These are phyloP conservation scores for Sciaenops ocellatus DNA, from an alignment of 2,797 vertebrate species.

Conservation along the genomic window DNA sequence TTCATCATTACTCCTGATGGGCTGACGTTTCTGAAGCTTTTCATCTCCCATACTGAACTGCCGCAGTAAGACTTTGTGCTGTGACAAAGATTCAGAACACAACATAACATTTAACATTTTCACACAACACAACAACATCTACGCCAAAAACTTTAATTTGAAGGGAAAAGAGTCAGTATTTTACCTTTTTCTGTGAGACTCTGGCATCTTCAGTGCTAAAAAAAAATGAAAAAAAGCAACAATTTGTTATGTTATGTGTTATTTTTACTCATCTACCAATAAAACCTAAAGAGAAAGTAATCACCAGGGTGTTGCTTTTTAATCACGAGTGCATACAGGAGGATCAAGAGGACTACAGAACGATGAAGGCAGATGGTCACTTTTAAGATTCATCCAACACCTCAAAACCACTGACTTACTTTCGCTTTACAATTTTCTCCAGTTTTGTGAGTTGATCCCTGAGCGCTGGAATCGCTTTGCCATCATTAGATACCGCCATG, in stretches of 20 bases:
- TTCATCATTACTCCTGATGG: slow-evolving; percentile 93
- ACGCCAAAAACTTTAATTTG: background rate
- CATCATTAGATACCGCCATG: slow-evolving; percentile 93
- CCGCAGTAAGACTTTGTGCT: slow-evolving; percentile 97
- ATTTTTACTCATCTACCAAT: background rate
- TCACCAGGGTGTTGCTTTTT: background rate
- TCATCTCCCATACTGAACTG: slow-evolving; percentile 95
- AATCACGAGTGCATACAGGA: background rate
- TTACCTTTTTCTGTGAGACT: slow-evolving; percentile 93
- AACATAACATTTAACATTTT: background rate
- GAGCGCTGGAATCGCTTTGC: slow-evolving; percentile 88
- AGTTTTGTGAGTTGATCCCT: slow-evolving; percentile 93
- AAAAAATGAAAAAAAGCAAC: slow-evolving; percentile 15
- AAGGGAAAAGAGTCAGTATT: background rate
- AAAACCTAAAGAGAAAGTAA: background rate
- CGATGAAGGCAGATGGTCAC: background rate
- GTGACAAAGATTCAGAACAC: slow-evolving; percentile 48
- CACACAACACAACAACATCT: background rate
- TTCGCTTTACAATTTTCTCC: slow-evolving; percentile 91
- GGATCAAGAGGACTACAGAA: too few relatives aligned
- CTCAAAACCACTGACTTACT: slow-evolving; percentile 83
- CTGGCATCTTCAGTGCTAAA: slow-evolving; percentile 91
- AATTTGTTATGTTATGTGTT: background rate
- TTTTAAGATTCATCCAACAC: background rate
- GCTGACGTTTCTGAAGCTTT: slow-evolving; percentile 92